phyloP scores from a whole-genome alignment of 2,797 vertebrate species.

The Malurus leucopterus region DNA sequence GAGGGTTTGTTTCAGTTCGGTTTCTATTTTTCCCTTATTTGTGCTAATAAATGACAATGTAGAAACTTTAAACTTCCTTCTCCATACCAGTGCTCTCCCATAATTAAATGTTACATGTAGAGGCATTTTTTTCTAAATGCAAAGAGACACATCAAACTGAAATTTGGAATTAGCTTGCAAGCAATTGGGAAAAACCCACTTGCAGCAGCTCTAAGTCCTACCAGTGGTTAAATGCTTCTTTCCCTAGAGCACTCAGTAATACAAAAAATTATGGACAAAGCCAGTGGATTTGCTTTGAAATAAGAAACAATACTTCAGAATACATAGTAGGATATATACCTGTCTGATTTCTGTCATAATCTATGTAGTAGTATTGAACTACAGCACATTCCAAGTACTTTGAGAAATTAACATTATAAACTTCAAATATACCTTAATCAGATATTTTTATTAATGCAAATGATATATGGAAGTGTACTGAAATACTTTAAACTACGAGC shows the following conservation, averaged over 20 bases:
- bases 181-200: conserved; percentile 3
- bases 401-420: not conserved
- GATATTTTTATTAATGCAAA: not conserved
- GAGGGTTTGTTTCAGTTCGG: not conserved
- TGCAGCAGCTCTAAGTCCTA: not conserved
- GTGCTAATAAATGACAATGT: not conserved
- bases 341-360: not conserved
- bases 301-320: not conserved
- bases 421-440: not conserved
- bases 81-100: not conserved
- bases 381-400: not conserved
- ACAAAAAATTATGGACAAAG: not conserved
- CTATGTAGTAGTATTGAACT: not conserved
- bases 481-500: not conserved
- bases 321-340: not conserved
- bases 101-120: not conserved
- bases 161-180: not conserved
- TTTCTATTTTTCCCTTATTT: not conserved
- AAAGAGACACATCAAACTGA: not conserved
- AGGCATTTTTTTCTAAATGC: not conserved
- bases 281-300: not conserved
- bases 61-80: not conserved
- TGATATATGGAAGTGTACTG: not conserved
- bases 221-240: not conserved
- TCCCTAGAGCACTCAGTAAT: not conserved